Conservation (phyloP, 2,888 invertebrate species). For the Drosophila nigricruria region DNA sequence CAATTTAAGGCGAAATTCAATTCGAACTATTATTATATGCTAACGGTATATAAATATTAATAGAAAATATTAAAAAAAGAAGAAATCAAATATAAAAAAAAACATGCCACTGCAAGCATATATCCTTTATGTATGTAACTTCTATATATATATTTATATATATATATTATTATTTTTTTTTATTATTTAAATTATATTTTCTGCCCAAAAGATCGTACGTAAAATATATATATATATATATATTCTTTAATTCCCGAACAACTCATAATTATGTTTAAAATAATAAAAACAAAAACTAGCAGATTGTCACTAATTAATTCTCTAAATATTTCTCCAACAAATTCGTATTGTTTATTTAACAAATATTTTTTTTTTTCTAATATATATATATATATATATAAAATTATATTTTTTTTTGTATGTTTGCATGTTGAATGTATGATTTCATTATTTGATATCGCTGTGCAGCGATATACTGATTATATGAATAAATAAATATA, state of each 20-base stretch:
- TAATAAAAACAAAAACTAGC: constrained; percentile 27
- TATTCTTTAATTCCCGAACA: constrained; percentile 21
- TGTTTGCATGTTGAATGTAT: constrained; percentile 60
- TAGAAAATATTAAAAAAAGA: constrained; percentile 44
- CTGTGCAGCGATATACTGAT: constrained; percentile 33
- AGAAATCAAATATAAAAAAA: too few species aligned
- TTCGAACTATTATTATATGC: constrained; percentile 52
- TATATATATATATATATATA: constrained; percentile 1
- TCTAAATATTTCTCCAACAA: constrained; percentile 13
- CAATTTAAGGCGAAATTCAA: constrained; percentile 43
- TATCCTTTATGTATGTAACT: constrained; percentile 18
- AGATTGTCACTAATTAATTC: constrained; percentile 7
- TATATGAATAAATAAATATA: constrained; percentile 41
- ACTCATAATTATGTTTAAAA: constrained; percentile 26
- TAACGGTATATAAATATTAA: constrained; percentile 50
- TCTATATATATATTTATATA: background rate
- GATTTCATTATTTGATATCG: constrained; percentile 43
- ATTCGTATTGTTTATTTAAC: constrained; percentile 3
- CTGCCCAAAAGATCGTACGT: constrained; percentile 9
- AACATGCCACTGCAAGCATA: constrained; percentile 59
- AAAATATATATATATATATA: constrained; percentile 6
- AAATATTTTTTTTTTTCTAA: background rate
- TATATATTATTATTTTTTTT: constrained; percentile 17
- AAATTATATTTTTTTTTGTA: constrained; percentile 24
- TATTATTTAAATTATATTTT: constrained; percentile 12